Evolutionary conservation across 2,888 invertebrate genomes (phyloP).

Genomic region (Galeruca laticollis): DNA sequence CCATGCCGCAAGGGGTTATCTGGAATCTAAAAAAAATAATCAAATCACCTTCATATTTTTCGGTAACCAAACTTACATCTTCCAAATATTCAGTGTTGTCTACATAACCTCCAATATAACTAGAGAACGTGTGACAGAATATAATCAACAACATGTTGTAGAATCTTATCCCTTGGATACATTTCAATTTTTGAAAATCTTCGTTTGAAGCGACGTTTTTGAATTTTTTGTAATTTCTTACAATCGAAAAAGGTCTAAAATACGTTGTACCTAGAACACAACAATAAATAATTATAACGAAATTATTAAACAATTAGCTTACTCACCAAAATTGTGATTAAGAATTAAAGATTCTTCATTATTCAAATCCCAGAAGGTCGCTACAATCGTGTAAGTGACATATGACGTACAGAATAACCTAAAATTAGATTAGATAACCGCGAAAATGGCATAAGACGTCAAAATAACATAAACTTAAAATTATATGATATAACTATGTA

Average conservation of each 20-base stretch:
- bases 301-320: neutral
- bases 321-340: conserved; percentile 25
- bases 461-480: neutral
- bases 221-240: conserved; percentile 47
- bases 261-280: conserved; percentile 38
- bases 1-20: conserved; percentile 41
- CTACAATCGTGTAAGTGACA: conserved; percentile 28
- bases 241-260: conserved; percentile 46
- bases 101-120: conserved; percentile 48
- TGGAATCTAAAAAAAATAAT: conserved; percentile 40
- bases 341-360: neutral
- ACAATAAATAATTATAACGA: too few relatives aligned
- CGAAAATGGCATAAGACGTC: neutral
- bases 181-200: conserved; percentile 50
- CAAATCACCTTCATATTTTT: neutral
- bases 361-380: conserved; percentile 37
- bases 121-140: conserved; percentile 49
- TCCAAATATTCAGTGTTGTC: conserved; percentile 47
- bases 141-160: conserved; percentile 52
- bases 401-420: conserved; percentile 33
- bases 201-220: conserved; percentile 29
- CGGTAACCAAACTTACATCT: conserved; percentile 36
- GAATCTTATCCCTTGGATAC: conserved; percentile 53
- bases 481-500: neutral
- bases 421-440: conserved; percentile 2